A percentile compares a stretch with the other conserved stretches of the same genome.
Conservation (phyloP, 2,113 vertebrate species). For the Triplophysa tibetana region DNA sequence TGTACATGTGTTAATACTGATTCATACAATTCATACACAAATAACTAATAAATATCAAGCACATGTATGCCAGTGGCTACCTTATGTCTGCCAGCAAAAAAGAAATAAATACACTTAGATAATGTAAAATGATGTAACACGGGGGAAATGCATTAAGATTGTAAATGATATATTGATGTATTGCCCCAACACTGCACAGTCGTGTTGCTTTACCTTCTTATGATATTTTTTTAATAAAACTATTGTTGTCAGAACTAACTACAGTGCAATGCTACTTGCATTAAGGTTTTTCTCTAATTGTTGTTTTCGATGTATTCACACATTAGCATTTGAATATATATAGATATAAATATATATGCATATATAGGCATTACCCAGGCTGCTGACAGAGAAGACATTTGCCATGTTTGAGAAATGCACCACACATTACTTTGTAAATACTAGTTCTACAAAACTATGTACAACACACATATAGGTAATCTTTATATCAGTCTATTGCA, state of each 20-base stretch:
- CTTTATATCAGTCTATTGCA: conserved; percentile 88
- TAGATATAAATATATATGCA: conserved; percentile 58
- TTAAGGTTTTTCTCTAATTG: conserved; percentile 76
- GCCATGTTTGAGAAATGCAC: conserved; percentile 85
- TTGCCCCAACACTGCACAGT: neutral
- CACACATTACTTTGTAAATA: conserved; percentile 84
- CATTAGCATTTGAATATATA: conserved; percentile 56
- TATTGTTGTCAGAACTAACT: conserved; percentile 35
- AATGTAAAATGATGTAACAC: neutral
- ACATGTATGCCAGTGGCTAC: too few species aligned
- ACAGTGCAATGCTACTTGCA: conserved; percentile 66
- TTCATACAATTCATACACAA: neutral
- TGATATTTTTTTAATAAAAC: conserved; percentile 42
- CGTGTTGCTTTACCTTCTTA: neutral
- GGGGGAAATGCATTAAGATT: neutral
- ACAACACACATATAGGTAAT: conserved; percentile 87
- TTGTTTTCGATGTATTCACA: conserved; percentile 58
- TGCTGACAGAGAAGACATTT: conserved; percentile 89
- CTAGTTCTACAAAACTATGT: conserved; percentile 93
- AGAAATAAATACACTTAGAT: neutral
- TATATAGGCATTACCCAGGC: conserved; percentile 81
- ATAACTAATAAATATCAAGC: neutral
- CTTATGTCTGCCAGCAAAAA: neutral
- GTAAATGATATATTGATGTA: neutral
- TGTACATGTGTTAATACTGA: conserved; percentile 17